Evolutionary conservation across 2,888 invertebrate genomes (phyloP), one percentile per base, ranked within the genome.

Genomic region (Homarus gammarus): DNA sequence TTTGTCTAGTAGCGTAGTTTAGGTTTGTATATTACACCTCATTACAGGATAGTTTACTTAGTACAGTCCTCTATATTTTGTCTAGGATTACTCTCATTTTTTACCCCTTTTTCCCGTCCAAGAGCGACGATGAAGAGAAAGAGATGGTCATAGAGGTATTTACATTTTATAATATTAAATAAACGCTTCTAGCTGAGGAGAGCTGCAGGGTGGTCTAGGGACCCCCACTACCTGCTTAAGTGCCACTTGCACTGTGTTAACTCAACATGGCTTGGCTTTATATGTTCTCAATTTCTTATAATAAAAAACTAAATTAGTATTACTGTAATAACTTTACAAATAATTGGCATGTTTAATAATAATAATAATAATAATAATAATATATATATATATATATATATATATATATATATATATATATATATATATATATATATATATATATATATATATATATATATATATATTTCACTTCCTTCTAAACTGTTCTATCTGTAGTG

Each of bases 361-460:
- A n/a, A n/a, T 73, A 38, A 18, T 38, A 0, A 75, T 40, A 75
- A 15, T 38, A 18, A 75, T 18, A 75, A 3, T 22, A 18, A 77
- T 6, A 77, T 49, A 77, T 40, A 49, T 49, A 77, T 8, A 77
- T 49, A 77, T 49, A 77, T 49, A 77, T 49, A 77, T 40, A 77
- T 49, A 77, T 15, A 77, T 49, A 77, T 27, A 77, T 77, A 77
- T 84, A 72, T 84, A 84, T 84, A 44, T 49, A 72, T 84, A 72
- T n/a, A 84, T 70, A 49, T 49, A 73, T 68, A 72, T 72, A 84
- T 27, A 27, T 73, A 49, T 44, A 31, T 36, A 56, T 77, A 85
- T 49, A 31, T 85, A 36, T 77, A 31, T 51, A 51, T 75, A 33
- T 75, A 77, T 85, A 38, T 77, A 51, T 73, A 36, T 51, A n/a